A percentile compares a stretch with the other conserved stretches of the same genome.
These are phyloP conservation scores for Nemapogon koenigi DNA, from an alignment of 2,888 invertebrate genomes.

Conservation along the genomic window DNA sequence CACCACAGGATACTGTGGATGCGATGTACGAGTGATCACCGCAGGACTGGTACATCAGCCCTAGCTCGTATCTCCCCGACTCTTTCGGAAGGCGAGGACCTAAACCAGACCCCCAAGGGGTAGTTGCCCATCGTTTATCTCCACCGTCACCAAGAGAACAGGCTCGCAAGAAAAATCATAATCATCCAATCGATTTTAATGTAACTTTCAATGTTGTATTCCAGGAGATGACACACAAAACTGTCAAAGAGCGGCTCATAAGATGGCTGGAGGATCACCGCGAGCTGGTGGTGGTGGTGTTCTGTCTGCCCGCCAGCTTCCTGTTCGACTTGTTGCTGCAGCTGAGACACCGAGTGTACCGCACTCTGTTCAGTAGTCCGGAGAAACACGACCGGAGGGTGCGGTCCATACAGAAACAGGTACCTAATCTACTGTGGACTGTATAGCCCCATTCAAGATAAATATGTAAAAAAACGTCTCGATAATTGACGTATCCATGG, in stretches of 20 bases:
- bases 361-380: conserved; percentile 35
- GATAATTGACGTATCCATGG: no score
- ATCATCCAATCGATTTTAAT: background rate
- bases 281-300: conserved; percentile 67
- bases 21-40: no score
- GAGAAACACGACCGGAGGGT: conserved; percentile 49
- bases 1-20: no score
- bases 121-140: no score
- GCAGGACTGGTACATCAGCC: no score
- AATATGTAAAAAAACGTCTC: no score
- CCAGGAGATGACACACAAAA: background rate
- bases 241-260: conserved; percentile 35
- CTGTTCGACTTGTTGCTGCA: conserved; percentile 57
- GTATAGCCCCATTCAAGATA: no score
- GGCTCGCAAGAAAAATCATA: background rate
- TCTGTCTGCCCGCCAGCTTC: conserved; percentile 73
- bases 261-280: conserved; percentile 67
- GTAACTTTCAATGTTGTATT: background rate
- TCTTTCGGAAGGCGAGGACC: no score
- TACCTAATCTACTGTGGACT: no score
- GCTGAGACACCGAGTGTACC: conserved; percentile 35
- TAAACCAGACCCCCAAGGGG: no score
- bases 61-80: no score
- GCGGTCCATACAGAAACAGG: conserved; percentile 47
- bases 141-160: background rate